Evolutionary conservation across 1,140 invertebrate genomes (phyloP).

Genomic region (Pogonomyrmex californicus): DNA sequence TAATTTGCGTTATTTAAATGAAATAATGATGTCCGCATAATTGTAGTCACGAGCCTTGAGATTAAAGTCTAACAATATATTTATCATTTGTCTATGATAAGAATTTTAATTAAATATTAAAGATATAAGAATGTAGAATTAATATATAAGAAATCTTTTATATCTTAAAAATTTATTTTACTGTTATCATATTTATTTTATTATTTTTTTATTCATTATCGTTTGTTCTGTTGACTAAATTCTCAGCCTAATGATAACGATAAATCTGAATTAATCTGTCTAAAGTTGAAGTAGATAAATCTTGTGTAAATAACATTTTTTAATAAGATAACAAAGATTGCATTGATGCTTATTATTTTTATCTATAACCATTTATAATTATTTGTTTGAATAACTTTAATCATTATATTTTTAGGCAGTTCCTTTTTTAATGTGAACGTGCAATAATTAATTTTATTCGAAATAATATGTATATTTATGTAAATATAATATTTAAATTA

Average conservation of each 20-base stretch:
- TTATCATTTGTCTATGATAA: background rate
- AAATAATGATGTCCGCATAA: background rate
- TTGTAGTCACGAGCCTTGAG: background rate
- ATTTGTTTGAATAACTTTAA: conserved; percentile 16
- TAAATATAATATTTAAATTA: conserved; percentile 21
- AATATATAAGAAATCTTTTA: background rate
- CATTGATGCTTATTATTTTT: background rate
- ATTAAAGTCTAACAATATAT: background rate
- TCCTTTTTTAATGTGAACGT: background rate
- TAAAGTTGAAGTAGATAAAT: background rate
- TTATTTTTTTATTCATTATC: conserved; percentile 11
- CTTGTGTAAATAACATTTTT: background rate
- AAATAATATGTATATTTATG: background rate
- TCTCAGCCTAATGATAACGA: background rate
- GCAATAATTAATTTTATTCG: background rate
- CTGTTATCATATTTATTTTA: background rate
- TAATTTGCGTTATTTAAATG: background rate
- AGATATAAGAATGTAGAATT: background rate
- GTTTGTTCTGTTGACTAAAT: background rate
- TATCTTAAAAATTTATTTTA: background rate
- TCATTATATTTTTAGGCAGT: background rate
- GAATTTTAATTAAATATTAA: background rate
- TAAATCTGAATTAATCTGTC: background rate
- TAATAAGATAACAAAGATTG: background rate
- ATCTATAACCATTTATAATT: background rate